Evolutionary conservation across 2,797 vertebrate species (phyloP).

Genomic region (Etheostoma nigrum): DNA sequence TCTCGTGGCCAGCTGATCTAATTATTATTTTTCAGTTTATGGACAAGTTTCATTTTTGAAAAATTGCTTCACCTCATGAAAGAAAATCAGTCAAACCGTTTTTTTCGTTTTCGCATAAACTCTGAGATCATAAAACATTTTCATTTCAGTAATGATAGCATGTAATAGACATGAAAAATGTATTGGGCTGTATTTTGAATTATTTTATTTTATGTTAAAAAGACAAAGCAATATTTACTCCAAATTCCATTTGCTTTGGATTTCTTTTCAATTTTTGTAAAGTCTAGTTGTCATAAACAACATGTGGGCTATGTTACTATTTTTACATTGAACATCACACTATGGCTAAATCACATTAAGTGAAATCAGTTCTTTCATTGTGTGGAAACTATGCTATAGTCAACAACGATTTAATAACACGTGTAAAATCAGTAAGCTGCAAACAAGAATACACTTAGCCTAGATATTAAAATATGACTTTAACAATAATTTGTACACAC

Average conservation of each 20-base stretch:
- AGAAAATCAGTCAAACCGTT: no score
- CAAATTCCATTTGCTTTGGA: background rate
- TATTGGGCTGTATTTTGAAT: no score
- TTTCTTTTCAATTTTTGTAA: background rate
- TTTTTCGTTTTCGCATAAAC: no score
- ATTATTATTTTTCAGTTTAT: background rate
- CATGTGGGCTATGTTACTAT: no score
- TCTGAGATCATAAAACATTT: no score
- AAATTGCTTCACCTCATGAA: no score
- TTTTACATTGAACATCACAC: no score
- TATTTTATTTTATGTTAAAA: background rate
- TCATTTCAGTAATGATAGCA: background rate
- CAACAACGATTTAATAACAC: background rate
- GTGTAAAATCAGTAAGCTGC: background rate
- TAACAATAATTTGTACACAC: background rate
- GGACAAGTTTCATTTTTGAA: no score
- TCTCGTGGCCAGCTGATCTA: background rate
- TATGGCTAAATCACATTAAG: no score
- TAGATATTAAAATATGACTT: background rate
- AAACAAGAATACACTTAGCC: no score
- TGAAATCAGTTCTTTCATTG: background rate
- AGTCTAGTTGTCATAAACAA: no score
- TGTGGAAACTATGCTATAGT: background rate
- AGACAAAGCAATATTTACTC: background rate
- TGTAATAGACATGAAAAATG: background rate